Percentiles rank a stretch among this genome's conserved stretches.
Evolutionary conservation across 2,113 vertebrate genomes (phyloP).

Genomic region (Neopipo cinnamomea): DNA sequence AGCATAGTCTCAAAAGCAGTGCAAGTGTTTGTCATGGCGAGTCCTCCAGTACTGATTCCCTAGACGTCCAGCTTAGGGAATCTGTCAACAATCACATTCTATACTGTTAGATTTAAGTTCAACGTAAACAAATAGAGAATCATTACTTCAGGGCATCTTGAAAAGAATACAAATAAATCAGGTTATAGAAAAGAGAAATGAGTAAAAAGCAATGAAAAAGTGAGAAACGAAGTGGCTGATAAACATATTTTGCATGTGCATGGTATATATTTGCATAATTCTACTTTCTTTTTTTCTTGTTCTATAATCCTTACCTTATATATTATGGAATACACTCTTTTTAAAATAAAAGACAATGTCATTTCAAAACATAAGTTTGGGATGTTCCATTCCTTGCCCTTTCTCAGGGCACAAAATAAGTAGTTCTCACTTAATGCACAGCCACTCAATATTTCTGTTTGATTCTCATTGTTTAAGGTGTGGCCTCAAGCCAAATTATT

Average conservation of each 20-base stretch:
- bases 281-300: neutral
- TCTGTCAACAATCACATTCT: neutral
- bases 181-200: neutral
- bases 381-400: neutral
- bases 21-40: neutral
- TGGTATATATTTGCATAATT: neutral
- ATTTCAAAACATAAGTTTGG: neutral
- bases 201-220: neutral
- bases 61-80: neutral
- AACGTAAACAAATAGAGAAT: neutral
- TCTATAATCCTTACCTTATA: neutral
- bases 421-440: neutral
- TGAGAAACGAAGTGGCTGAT: neutral
- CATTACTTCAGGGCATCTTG: neutral
- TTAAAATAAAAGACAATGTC: neutral
- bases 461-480: slow-evolving; percentile 1
- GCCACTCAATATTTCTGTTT: neutral
- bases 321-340: neutral
- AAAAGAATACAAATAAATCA: neutral
- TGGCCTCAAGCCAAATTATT: slow-evolving; percentile 10
- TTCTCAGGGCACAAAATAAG: neutral
- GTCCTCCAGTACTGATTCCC: neutral
- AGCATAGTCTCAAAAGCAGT: neutral
- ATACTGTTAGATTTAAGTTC: neutral
- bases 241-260: neutral